Percentiles rank a stretch among this genome's conserved stretches.
Evolutionary conservation across 1,140 invertebrate genomes (phyloP).

Genomic region (Apis cerana): DNA sequence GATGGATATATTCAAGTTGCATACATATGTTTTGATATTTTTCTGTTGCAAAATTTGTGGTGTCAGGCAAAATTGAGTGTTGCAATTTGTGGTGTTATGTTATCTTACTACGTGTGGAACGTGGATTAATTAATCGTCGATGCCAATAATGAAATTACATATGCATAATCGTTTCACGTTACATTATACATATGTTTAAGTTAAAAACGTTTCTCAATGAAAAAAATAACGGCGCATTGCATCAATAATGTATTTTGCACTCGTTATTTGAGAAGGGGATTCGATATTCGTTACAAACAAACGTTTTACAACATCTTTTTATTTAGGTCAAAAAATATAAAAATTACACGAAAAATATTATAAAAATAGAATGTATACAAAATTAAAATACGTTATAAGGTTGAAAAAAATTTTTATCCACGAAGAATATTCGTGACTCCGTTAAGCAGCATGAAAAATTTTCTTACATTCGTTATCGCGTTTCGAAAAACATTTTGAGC

Average conservation of each 20-base stretch:
- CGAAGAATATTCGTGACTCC: conserved; percentile 53
- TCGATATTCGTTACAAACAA: not conserved
- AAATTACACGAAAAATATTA: not conserved
- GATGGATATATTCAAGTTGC: conserved; percentile 22
- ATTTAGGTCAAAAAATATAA: not conserved
- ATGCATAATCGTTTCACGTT: too few species aligned
- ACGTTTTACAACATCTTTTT: not conserved
- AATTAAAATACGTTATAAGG: not conserved
- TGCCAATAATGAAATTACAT: not conserved
- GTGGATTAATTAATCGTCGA: not conserved
- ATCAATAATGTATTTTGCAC: not conserved
- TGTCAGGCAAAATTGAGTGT: conserved; percentile 24
- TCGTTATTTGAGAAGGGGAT: not conserved
- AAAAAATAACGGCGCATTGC: not conserved
- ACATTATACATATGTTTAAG: not conserved
- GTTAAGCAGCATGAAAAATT: conserved; percentile 67
- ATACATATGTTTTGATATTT: conserved; percentile 35
- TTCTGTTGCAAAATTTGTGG: conserved; percentile 35
- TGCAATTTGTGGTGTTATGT: conserved; percentile 27
- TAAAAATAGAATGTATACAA: not conserved
- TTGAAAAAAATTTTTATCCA: conserved; percentile 8
- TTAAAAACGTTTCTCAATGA: not conserved
- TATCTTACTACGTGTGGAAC: not conserved
- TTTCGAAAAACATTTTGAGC: conserved; percentile 50
- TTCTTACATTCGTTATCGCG: conserved; percentile 64